These are phyloP conservation scores for Listronotus oregonensis DNA, from an alignment of 1,140 invertebrate genomes.

Conservation along the genomic window DNA sequence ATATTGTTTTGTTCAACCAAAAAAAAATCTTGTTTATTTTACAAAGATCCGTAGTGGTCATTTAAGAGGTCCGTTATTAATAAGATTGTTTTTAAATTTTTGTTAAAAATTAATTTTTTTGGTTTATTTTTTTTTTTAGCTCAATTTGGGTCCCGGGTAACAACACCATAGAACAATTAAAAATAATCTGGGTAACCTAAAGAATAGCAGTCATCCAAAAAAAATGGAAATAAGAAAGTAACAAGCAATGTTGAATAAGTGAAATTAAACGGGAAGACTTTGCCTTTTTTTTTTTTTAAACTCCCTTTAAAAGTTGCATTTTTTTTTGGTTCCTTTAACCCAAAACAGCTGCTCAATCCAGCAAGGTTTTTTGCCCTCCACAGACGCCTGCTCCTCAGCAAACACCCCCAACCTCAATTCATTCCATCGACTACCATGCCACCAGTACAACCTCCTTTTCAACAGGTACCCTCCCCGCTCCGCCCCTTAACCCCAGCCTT, in stretches of 20 bases:
- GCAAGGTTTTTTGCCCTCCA: slow-evolving; percentile 4
- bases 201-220: slow-evolving; percentile 55
- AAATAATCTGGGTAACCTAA: slow-evolving; percentile 62
- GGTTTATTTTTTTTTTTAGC: background rate
- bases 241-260: slow-evolving; percentile 32
- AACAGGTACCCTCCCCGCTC: background rate
- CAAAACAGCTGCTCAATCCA: slow-evolving; percentile 20
- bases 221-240: slow-evolving; percentile 47
- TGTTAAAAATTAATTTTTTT: too few relatives aligned
- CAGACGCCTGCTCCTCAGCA: slow-evolving; percentile 19
- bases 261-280: background rate
- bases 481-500: background rate
- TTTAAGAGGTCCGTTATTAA: too few relatives aligned
- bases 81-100: too few relatives aligned
- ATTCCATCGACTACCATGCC: background rate
- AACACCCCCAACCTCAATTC: slow-evolving; percentile 12
- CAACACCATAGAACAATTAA: slow-evolving; percentile 61
- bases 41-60: too few relatives aligned
- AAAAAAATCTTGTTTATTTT: too few relatives aligned
- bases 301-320: background rate
- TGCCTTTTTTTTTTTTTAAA: background rate
- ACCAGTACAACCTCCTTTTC: slow-evolving; percentile 1
- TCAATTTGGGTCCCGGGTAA: slow-evolving; percentile 54
- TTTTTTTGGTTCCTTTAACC: slow-evolving; percentile 12
- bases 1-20: too few relatives aligned